Conservation (phyloP, 2,797 vertebrate species). For the Phyllotis vaccarum region DNA sequence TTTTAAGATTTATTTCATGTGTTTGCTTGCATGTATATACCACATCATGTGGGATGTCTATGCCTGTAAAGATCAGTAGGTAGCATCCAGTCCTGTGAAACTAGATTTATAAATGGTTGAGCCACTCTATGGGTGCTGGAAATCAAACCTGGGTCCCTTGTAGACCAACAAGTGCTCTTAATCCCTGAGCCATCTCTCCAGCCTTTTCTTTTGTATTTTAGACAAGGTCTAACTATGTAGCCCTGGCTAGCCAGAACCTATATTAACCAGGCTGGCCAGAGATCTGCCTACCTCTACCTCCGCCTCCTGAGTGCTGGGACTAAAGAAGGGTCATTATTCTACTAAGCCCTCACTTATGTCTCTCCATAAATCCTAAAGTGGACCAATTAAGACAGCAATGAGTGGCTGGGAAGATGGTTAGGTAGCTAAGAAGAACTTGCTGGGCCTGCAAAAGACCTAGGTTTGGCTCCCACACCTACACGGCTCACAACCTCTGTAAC, state of each 20-base stretch:
- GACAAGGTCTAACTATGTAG: neutral
- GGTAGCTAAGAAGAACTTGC: neutral
- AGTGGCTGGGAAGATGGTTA: neutral
- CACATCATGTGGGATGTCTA: neutral
- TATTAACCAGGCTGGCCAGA: neutral
- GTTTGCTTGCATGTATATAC: neutral
- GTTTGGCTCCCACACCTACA: neutral
- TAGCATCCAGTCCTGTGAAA: neutral
- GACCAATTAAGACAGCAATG: slow-evolving; percentile 29
- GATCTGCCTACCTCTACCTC: neutral
- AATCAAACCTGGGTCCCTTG: neutral
- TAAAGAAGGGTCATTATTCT: too few relatives aligned
- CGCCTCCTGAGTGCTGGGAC: neutral
- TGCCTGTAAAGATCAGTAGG: neutral
- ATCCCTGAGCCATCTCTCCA: neutral
- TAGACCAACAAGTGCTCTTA: neutral
- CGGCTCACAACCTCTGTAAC: neutral
- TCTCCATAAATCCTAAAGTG: neutral
- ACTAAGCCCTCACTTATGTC: neutral
- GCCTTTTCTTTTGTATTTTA: neutral
- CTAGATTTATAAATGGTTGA: neutral
- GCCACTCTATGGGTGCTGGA: neutral
- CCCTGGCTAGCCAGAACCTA: neutral
- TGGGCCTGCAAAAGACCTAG: neutral
- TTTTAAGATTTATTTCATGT: neutral